These are phyloP conservation scores for Lacerta agilis DNA, from an alignment of 2,797 vertebrate species.

Conservation along the genomic window DNA sequence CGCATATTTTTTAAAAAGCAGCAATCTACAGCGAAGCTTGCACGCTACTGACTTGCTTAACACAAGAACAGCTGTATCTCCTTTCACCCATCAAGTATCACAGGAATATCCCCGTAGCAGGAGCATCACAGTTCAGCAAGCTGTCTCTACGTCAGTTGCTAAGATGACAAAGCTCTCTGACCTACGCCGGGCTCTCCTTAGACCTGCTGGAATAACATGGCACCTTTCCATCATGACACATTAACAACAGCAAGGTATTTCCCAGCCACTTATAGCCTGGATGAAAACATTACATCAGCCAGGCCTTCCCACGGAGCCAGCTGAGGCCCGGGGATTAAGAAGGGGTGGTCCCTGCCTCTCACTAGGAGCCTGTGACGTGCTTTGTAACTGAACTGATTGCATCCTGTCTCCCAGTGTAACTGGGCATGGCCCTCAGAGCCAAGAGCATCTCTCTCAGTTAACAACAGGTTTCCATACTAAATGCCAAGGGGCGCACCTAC, in stretches of 20 bases:
- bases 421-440: background rate
- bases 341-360: background rate
- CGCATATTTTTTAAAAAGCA: background rate
- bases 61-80: background rate
- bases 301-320: background rate
- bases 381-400: background rate
- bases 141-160: background rate
- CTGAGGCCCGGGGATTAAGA: background rate
- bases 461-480: background rate
- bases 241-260: background rate
- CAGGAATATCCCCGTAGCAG: background rate
- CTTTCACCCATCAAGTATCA: background rate
- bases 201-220: background rate
- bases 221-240: background rate
- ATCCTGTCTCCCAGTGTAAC: background rate
- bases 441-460: background rate
- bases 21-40: background rate
- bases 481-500: background rate
- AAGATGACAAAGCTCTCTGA: constrained; percentile 1
- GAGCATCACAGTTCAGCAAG: background rate
- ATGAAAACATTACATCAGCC: constrained; percentile 29
- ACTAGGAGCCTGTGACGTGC: too few species aligned
- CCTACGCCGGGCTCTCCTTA: background rate
- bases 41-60: background rate
- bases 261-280: background rate